phyloP scores from a whole-genome alignment of 2,797 vertebrate species.

The Cirrhinus mrigala region DNA sequence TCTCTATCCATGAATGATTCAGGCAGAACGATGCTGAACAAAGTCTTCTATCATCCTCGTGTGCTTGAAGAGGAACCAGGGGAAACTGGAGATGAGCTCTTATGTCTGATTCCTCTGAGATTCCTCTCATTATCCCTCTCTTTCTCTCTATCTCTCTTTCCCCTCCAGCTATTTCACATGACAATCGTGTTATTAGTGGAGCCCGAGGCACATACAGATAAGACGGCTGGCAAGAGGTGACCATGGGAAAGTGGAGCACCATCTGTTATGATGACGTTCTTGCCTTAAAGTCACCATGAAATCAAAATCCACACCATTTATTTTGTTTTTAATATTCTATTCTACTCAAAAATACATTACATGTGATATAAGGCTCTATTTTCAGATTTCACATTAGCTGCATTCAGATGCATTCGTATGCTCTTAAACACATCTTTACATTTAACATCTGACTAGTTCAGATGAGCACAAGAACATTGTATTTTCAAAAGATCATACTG shows the following conservation, averaged over 20 bases:
- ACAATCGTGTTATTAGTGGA: constrained; percentile 66
- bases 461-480: neutral
- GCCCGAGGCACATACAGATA: constrained; percentile 64
- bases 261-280: constrained; percentile 70
- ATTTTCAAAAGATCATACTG: neutral
- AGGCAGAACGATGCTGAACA: neutral
- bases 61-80: constrained; percentile 28
- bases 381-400: no score
- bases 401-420: no score
- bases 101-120: constrained; percentile 36
- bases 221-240: constrained; percentile 65
- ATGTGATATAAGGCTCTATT: no score
- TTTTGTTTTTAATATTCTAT: neutral
- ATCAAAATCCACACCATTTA: constrained; percentile 17
- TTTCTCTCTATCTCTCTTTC: constrained; percentile 60
- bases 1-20: neutral
- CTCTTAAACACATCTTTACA: no score
- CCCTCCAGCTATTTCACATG: constrained; percentile 69
- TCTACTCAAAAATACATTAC: neutral
- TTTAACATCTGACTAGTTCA: neutral
- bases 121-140: constrained; percentile 66
- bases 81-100: neutral
- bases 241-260: constrained; percentile 71
- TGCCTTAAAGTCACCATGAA: neutral
- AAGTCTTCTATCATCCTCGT: neutral